Base-by-base conservation (phyloP, 2,888 invertebrate species). In the Hermodice carunculata region DNA sequence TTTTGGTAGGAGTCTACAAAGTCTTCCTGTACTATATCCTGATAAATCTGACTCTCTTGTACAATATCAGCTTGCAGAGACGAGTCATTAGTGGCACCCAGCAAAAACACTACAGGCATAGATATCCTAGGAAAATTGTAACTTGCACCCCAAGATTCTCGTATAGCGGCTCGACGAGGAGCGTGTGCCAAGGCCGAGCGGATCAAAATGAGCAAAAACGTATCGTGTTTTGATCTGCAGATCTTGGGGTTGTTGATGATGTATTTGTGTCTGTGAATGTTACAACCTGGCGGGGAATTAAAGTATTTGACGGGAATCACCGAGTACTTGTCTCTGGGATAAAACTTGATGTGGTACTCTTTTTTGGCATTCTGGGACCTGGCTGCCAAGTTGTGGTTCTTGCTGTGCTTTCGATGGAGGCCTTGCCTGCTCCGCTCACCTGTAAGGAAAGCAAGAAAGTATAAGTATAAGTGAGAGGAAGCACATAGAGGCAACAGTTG, bases 181-280 rank as follows among this genome's bases (percentile, higher is more conserved):
- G 42, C 54, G 28, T 54, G 54, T n/a, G 54, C 54, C 6, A 8
- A 29, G 8, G 40, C 42, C 19, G 54, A 37, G 24, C 54, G 54
- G 1, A 54, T 42, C 26, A 42, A 4, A 26, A 54, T 40, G 19
- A 54, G 42, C 42, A 54, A 42, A 14, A 54, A 40, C 28, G 42
- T 42, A 37, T 54, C 54, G 19, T 28, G 22, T 8, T 26, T 37
- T 40, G 37, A 37, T 17, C 37, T 37, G 42, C 54, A 54, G 29
- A 54, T 34, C 40, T 54, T 54, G 2, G 54, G 54, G 42, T 54
- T 54, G 54, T 54, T 54, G 42, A 54, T 40, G 1, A 54, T 29
- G 22, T 54, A 54, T 29, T 19, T 40, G 42, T 54, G 42, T 4
- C 28, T 29, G 28, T 54, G 54, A 3, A 42, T 37, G 42, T 54